Evolutionary conservation across 1,140 invertebrate genomes (phyloP).

Genomic region (Lasioglossum albipes): DNA sequence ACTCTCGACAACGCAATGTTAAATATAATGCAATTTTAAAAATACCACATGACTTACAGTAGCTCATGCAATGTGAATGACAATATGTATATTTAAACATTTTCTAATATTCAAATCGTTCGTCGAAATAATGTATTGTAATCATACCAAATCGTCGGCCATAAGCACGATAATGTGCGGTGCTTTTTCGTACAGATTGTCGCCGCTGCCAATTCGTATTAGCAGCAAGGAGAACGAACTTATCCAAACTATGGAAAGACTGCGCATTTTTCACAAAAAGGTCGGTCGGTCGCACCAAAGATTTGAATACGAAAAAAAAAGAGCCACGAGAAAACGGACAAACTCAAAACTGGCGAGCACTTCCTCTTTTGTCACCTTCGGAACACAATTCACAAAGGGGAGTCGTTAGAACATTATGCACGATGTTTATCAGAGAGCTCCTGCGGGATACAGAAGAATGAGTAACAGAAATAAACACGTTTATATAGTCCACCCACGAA

Average conservation of each 20-base stretch:
- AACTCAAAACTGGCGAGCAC: too few relatives aligned
- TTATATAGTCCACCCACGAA: constrained; percentile 78
- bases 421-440: constrained; percentile 60
- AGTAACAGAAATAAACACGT: constrained; percentile 65
- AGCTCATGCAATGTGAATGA: too few relatives aligned
- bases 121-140: not conserved
- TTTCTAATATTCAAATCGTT: too few relatives aligned
- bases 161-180: constrained; percentile 82
- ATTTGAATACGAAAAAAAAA: not conserved
- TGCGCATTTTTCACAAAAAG: constrained; percentile 15
- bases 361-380: constrained; percentile 5
- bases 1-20: too few relatives aligned
- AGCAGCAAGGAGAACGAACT: constrained; percentile 7
- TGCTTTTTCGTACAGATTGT: constrained; percentile 65
- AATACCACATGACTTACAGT: too few relatives aligned
- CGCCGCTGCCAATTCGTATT: not conserved
- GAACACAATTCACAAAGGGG: not conserved
- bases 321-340: not conserved
- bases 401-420: constrained; percentile 43
- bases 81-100: too few relatives aligned
- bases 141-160: constrained; percentile 83
- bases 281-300: not conserved
- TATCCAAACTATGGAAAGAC: not conserved
- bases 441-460: constrained; percentile 59
- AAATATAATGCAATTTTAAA: too few relatives aligned